These are phyloP conservation scores for Malurus cyaneus DNA, from an alignment of 2,113 vertebrate species.

Conservation along the genomic window DNA sequence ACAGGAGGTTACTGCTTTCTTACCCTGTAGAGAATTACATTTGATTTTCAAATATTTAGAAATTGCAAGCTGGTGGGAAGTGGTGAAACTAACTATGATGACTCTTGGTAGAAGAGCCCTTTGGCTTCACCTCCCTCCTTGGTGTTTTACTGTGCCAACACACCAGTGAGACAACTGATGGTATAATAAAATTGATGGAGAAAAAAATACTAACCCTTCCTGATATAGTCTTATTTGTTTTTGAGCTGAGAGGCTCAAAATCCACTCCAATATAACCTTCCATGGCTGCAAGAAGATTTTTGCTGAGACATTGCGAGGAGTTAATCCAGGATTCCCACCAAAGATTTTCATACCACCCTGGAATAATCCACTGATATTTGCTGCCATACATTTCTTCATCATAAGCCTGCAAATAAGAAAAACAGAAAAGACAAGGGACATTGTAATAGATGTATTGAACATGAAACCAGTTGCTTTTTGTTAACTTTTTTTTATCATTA, in stretches of 20 bases:
- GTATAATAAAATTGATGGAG: background rate
- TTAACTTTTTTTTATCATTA: background rate
- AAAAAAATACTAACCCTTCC: conserved; percentile 84
- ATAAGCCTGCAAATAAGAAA: conserved; percentile 81
- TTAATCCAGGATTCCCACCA: conserved; percentile 97
- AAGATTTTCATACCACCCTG: conserved; percentile 95
- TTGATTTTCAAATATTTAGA: background rate
- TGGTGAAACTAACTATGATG: background rate
- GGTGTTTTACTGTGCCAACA: background rate
- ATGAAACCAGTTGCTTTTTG: background rate
- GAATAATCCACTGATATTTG: conserved; percentile 99
- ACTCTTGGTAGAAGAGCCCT: background rate
- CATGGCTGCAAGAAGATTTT: conserved; percentile 93
- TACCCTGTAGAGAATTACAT: background rate
- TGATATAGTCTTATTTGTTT: conserved; percentile 91
- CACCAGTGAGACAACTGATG: background rate
- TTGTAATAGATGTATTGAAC: background rate
- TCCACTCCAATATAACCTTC: conserved; percentile 98
- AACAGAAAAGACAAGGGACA: background rate
- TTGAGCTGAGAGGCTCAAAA: conserved; percentile 96
- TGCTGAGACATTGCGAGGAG: conserved; percentile 89
- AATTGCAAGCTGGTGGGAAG: background rate
- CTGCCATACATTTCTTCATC: conserved; percentile 96
- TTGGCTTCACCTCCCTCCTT: background rate
- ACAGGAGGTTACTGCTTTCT: background rate